Evolutionary conservation across 2,113 vertebrate genomes (phyloP).

Genomic region (Chrysochloris asiatica): DNA sequence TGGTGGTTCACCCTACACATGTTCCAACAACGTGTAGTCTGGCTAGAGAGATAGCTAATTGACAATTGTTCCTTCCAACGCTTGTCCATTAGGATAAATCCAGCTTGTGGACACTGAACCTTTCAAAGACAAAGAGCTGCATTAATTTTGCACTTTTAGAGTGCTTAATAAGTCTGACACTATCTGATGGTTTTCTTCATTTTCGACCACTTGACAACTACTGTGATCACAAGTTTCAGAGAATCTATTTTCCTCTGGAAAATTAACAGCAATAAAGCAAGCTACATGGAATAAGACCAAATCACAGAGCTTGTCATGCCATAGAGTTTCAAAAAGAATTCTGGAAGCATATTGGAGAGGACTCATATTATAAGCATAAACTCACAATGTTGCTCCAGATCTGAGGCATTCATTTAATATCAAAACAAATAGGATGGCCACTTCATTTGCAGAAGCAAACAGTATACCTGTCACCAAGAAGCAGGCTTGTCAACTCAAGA

Average conservation of each 20-base stretch:
- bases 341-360: constrained; percentile 43
- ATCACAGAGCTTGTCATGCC: constrained; percentile 75
- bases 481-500: constrained; percentile 29
- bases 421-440: constrained; percentile 72
- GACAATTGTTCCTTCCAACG: constrained; percentile 79
- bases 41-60: constrained; percentile 83
- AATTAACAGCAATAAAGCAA: constrained; percentile 84
- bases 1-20: constrained; percentile 14
- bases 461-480: constrained; percentile 37
- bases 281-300: constrained; percentile 84
- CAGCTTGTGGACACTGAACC: constrained; percentile 78
- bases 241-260: constrained; percentile 83
- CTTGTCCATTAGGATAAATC: constrained; percentile 85
- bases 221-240: constrained; percentile 84
- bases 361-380: constrained; percentile 46
- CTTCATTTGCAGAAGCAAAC: constrained; percentile 65
- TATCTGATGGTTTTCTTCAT: constrained; percentile 87
- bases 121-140: constrained; percentile 84
- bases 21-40: constrained; percentile 72
- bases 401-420: not conserved
- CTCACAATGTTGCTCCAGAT: not conserved
- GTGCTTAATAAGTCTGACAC: constrained; percentile 87
- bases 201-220: constrained; percentile 85
- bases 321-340: constrained; percentile 74
- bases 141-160: constrained; percentile 84